phyloP scores from a whole-genome alignment of 1,140 invertebrate species.

The Drosophila kohkoa region DNA sequence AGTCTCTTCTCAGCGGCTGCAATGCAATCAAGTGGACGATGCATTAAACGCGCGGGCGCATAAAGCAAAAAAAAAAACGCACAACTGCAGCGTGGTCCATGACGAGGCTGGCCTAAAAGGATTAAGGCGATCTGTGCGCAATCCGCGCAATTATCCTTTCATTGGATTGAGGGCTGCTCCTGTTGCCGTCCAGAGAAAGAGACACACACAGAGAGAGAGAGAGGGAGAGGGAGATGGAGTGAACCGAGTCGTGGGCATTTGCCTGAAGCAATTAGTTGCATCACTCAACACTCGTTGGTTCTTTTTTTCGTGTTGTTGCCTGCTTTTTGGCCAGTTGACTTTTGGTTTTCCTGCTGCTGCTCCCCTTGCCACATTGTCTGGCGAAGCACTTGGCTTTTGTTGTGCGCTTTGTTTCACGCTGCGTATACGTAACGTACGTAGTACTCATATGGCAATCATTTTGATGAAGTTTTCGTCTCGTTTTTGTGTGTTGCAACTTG shows the following conservation, averaged over 20 bases:
- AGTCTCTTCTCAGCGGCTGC: conserved; percentile 24
- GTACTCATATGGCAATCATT: conserved; percentile 61
- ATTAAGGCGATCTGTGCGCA: conserved; percentile 82
- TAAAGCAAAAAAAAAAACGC: conserved; percentile 14
- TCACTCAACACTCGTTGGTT: conserved; percentile 68
- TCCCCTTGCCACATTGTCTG: conserved; percentile 21
- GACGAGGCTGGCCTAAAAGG: conserved; percentile 72
- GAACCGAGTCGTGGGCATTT: conserved; percentile 17
- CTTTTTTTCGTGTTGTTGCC: conserved; percentile 28
- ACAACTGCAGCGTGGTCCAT: conserved; percentile 16
- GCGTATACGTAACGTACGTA: conserved; percentile 74
- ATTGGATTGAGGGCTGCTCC: conserved; percentile 53
- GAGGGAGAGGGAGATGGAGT: not conserved
- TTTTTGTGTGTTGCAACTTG: conserved; percentile 7
- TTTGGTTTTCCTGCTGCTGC: conserved; percentile 65
- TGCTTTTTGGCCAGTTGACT: conserved; percentile 70
- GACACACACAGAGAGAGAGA: too few relatives aligned
- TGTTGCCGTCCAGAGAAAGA: conserved; percentile 3
- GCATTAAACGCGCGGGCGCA: conserved; percentile 35
- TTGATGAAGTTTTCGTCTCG: conserved; percentile 51
- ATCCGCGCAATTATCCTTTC: conserved; percentile 83
- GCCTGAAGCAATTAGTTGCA: conserved; percentile 79
- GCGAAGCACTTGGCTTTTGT: conserved; percentile 54
- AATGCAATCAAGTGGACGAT: conserved; percentile 81
- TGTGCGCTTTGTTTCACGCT: conserved; percentile 59